These are phyloP conservation scores for Pseudococcus viburni DNA, from an alignment of 2,888 invertebrate genomes.

Conservation along the genomic window DNA sequence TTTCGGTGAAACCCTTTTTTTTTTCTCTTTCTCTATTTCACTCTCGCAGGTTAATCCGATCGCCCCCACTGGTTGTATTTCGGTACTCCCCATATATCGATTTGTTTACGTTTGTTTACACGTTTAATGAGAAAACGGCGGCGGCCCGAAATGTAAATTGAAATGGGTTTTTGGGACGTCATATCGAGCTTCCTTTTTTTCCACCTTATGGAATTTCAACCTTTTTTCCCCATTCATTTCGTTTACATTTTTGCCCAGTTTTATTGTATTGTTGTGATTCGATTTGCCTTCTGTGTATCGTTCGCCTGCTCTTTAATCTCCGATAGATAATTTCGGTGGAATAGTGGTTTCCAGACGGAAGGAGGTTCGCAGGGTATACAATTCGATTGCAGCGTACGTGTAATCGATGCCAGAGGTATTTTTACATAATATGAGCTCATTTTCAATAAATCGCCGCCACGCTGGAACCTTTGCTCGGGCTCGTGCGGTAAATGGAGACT, in stretches of 20 bases:
- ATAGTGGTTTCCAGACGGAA: neutral
- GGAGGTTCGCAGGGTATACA: neutral
- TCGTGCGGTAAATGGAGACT: neutral
- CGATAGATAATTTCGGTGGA: neutral
- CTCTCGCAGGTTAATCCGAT: neutral
- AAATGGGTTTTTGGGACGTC: constrained; percentile 44
- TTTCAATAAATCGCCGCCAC: neutral
- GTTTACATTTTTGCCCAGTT: neutral
- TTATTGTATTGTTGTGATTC: constrained; percentile 7
- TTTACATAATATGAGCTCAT: neutral
- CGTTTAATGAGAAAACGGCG: constrained; percentile 19
- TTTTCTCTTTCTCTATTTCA: neutral
- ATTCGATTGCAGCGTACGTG: neutral
- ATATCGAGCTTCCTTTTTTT: constrained; percentile 28
- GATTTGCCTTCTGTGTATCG: neutral
- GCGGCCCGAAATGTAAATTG: constrained; percentile 9
- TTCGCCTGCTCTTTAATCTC: neutral
- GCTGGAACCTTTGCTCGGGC: neutral
- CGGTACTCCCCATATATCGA: constrained; percentile 3
- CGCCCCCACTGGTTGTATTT: neutral
- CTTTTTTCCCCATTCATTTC: neutral
- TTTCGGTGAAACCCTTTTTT: neutral
- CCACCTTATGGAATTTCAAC: neutral
- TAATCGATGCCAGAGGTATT: constrained; percentile 8
- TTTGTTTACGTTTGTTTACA: constrained; percentile 33